Evolutionary conservation across 1,140 invertebrate species (phyloP).

Genomic region (Zelostemma sp.): DNA sequence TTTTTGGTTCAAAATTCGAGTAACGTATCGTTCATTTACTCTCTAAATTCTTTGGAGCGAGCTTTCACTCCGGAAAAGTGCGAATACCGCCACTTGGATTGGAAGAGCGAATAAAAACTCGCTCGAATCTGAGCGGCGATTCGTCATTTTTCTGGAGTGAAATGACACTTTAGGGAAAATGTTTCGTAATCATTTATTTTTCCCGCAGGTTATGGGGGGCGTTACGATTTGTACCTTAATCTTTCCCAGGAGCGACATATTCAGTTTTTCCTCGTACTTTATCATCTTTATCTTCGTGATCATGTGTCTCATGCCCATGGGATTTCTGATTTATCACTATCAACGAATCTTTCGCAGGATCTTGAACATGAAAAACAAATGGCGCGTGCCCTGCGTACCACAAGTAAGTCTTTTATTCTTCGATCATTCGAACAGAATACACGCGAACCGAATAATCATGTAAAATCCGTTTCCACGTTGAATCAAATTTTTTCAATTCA

Average conservation of each 20-base stretch:
- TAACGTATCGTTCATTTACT: slow-evolving; percentile 14
- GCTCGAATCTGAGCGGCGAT: no score
- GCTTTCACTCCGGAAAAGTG: no score
- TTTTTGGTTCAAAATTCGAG: slow-evolving; percentile 69
- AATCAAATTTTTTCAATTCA: no score
- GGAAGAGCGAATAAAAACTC: no score
- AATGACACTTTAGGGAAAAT: background rate
- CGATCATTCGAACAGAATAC: no score
- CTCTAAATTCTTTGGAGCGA: background rate
- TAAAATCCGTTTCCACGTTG: no score
- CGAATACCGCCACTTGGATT: no score
- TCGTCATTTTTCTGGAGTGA: background rate
- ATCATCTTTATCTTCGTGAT: slow-evolving; percentile 70
- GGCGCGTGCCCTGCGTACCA: slow-evolving; percentile 68
- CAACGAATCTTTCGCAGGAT: slow-evolving; percentile 73
- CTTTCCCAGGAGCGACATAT: slow-evolving; percentile 68
- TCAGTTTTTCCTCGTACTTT: slow-evolving; percentile 72
- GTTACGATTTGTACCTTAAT: slow-evolving; percentile 71
- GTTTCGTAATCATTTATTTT: slow-evolving; percentile 13
- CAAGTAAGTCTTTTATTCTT: no score
- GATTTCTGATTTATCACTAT: slow-evolving; percentile 72
- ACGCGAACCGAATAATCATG: no score
- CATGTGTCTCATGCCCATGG: slow-evolving; percentile 72
- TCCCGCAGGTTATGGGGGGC: slow-evolving; percentile 40
- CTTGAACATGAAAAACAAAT: slow-evolving; percentile 68